Evolutionary conservation across 2,888 invertebrate genomes (phyloP).

Genomic region (Tenthredo mesomela): DNA sequence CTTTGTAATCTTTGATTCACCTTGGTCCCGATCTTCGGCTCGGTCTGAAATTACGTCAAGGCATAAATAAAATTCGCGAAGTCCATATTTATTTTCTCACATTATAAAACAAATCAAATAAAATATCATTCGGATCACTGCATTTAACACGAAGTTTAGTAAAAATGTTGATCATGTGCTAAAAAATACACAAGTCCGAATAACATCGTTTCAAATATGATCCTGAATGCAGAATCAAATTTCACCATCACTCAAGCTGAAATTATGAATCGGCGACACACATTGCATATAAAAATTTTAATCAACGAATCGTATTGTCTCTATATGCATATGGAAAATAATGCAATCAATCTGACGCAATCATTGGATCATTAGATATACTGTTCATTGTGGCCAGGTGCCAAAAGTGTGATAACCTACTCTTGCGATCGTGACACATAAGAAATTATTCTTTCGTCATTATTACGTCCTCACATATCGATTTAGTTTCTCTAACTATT

Average conservation of each 20-base stretch:
- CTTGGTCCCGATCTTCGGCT: conserved; percentile 67
- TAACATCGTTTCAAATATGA: background rate
- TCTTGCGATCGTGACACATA: background rate
- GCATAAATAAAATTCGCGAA: background rate
- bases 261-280: conserved; percentile 1
- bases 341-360: conserved; percentile 44
- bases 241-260: background rate
- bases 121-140: too few species aligned
- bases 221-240: background rate
- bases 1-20: conserved; percentile 73
- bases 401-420: background rate
- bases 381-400: conserved; percentile 14
- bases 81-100: background rate
- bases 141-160: too few species aligned
- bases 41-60: conserved; percentile 72
- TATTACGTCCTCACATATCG: background rate
- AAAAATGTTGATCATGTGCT: background rate
- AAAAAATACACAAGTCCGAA: background rate
- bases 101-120: too few species aligned
- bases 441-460: background rate
- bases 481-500: background rate
- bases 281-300: conserved; percentile 11
- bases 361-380: background rate
- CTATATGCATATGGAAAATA: conserved; percentile 15
- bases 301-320: background rate